These are phyloP conservation scores for Unio delphinus DNA, from an alignment of 2,888 invertebrate species.

Conservation along the genomic window DNA sequence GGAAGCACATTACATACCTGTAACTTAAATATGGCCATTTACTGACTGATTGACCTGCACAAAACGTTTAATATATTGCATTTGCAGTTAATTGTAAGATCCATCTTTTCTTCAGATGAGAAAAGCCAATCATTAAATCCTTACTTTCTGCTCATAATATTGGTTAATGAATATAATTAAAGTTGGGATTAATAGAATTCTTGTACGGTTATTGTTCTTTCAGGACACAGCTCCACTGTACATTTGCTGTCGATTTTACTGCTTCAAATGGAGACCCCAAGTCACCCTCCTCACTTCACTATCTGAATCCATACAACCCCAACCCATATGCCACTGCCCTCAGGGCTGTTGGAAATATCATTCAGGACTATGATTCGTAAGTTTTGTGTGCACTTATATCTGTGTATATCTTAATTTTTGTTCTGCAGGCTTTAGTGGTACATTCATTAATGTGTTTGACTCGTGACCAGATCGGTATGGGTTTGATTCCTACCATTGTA, in stretches of 20 bases:
- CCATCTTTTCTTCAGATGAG: too few species aligned
- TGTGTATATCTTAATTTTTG: neutral
- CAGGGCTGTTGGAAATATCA: slow-evolving; percentile 71
- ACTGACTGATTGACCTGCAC: too few species aligned
- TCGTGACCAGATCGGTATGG: neutral
- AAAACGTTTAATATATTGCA: too few species aligned
- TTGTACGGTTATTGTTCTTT: slow-evolving; percentile 10
- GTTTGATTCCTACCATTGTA: neutral
- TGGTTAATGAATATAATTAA: too few species aligned
- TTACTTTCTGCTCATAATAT: too few species aligned
- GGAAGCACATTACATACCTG: too few species aligned
- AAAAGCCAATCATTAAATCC: too few species aligned
- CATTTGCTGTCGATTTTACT: slow-evolving; percentile 74
- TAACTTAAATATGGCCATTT: too few species aligned
- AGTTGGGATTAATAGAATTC: neutral
- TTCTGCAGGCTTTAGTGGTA: neutral
- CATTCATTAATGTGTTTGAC: neutral
- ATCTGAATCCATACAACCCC: slow-evolving; percentile 68
- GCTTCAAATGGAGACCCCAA: slow-evolving; percentile 73
- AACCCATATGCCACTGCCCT: slow-evolving; percentile 74
- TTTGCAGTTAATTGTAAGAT: too few species aligned
- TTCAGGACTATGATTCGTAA: slow-evolving; percentile 72
- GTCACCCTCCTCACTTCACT: slow-evolving; percentile 72
- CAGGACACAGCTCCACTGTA: slow-evolving; percentile 72
- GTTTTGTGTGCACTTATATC: slow-evolving; percentile 16